Conservation (phyloP, 2,888 invertebrate genomes). For the Germaria angustata region DNA sequence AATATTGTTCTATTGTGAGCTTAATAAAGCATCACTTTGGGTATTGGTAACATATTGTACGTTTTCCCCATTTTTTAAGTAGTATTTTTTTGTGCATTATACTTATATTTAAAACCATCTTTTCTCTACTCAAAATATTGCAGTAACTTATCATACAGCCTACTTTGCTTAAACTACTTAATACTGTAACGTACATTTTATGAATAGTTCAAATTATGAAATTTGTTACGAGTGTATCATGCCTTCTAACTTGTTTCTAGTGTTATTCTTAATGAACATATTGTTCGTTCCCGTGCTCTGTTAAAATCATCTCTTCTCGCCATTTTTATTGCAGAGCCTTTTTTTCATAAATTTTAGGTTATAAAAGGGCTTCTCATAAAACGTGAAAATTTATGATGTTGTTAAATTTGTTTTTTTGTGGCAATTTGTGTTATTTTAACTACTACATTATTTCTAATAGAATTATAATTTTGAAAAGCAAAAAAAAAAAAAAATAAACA, state of each 20-base stretch:
- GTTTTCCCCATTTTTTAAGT: no score
- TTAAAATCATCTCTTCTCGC: neutral
- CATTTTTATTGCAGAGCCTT: neutral
- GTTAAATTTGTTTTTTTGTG: neutral
- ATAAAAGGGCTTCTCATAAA: neutral
- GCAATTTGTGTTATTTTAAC: neutral
- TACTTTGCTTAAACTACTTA: neutral
- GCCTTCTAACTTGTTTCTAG: no score
- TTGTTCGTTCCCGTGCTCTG: neutral
- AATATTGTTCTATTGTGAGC: no score
- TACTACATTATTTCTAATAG: neutral
- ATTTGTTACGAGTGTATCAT: neutral
- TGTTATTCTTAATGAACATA: constrained; percentile 12
- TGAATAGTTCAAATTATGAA: constrained; percentile 28
- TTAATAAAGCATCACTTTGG: no score
- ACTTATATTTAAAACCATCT: no score
- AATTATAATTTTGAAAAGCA: no score
- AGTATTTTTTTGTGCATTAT: no score
- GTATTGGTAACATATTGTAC: no score
- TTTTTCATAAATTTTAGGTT: neutral
- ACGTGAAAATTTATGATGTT: neutral
- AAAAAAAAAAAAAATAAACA: no score
- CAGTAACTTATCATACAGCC: neutral
- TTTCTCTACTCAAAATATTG: no score
- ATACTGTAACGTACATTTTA: constrained; percentile 4